These are phyloP conservation scores for Drosophila monieri DNA, from an alignment of 2,888 invertebrate species.

Conservation along the genomic window DNA sequence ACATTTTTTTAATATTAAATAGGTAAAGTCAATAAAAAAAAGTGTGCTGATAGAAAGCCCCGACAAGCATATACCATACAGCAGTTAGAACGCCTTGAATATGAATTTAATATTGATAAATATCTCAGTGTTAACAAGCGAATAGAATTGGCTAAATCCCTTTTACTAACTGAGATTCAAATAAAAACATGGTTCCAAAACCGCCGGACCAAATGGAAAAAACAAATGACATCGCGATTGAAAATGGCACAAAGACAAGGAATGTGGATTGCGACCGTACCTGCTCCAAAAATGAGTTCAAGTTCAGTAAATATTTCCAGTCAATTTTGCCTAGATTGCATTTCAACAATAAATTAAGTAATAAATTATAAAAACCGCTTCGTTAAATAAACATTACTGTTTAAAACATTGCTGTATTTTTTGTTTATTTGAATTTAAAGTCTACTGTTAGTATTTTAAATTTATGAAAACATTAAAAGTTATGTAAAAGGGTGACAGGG, in stretches of 20 bases:
- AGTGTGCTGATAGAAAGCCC: constrained; percentile 96
- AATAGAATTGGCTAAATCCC: constrained; percentile 94
- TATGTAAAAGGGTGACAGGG: too few relatives aligned
- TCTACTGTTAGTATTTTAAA: too few relatives aligned
- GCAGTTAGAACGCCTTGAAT: constrained; percentile 95
- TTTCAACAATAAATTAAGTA: constrained; percentile 5
- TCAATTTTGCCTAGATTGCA: background rate
- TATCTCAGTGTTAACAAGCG: constrained; percentile 98
- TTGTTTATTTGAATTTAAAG: too few relatives aligned
- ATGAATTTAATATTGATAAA: constrained; percentile 97
- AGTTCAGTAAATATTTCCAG: background rate
- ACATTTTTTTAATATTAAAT: constrained; percentile 81
- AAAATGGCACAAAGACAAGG: constrained; percentile 95
- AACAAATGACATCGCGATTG: constrained; percentile 94
- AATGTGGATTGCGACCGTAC: constrained; percentile 84
- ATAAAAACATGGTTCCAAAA: constrained; percentile 83
- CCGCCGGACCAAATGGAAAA: constrained; percentile 97
- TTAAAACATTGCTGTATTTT: too few relatives aligned
- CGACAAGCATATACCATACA: constrained; percentile 98
- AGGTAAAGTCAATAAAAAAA: constrained; percentile 92
- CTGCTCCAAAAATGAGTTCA: constrained; percentile 60
- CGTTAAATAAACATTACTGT: too few relatives aligned
- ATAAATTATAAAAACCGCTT: background rate
- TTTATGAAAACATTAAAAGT: too few relatives aligned
- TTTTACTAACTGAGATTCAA: constrained; percentile 85